Conservation (phyloP, 92 coral and sea anemone genomes). For the Paramuricea clavata region DNA sequence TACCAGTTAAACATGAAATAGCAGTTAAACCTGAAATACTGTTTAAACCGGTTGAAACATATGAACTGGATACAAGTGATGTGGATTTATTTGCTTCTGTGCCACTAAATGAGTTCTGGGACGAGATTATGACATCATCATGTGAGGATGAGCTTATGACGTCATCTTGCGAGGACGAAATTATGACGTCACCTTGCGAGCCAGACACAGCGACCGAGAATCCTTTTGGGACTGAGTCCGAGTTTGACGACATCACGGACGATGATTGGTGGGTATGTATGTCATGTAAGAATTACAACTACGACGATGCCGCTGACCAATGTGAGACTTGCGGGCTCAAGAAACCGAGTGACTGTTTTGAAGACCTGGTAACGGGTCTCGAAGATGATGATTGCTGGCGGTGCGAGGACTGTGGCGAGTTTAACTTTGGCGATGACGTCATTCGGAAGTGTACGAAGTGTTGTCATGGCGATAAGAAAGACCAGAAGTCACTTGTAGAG, state of each 20-base stretch:
- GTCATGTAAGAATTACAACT: constrained; percentile 18
- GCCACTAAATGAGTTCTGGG: constrained; percentile 14
- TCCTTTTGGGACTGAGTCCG: constrained; percentile 36
- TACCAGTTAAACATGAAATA: not conserved
- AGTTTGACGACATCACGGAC: constrained; percentile 29
- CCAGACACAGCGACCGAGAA: constrained; percentile 77
- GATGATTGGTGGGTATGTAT: constrained; percentile 27
- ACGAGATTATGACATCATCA: constrained; percentile 47
- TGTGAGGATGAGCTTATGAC: constrained; percentile 11
- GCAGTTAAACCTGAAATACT: not conserved
- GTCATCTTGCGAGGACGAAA: not conserved
- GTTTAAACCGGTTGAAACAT: not conserved
- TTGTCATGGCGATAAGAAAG: constrained; percentile 5
- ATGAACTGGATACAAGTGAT: not conserved
- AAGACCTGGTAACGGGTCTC: constrained; percentile 50
- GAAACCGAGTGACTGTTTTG: constrained; percentile 26
- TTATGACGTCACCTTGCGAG: constrained; percentile 59
- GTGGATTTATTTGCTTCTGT: constrained; percentile 2
- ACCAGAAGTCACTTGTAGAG: constrained; percentile 9
- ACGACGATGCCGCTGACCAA: constrained; percentile 23
- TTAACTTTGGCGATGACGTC: constrained; percentile 50
- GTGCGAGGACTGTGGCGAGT: constrained; percentile 63
- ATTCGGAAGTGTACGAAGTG: constrained; percentile 43
- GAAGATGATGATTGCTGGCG: constrained; percentile 72
- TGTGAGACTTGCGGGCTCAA: constrained; percentile 24